Base-by-base conservation (phyloP, 2,888 invertebrate genomes). In the Anorthoa munda region DNA sequence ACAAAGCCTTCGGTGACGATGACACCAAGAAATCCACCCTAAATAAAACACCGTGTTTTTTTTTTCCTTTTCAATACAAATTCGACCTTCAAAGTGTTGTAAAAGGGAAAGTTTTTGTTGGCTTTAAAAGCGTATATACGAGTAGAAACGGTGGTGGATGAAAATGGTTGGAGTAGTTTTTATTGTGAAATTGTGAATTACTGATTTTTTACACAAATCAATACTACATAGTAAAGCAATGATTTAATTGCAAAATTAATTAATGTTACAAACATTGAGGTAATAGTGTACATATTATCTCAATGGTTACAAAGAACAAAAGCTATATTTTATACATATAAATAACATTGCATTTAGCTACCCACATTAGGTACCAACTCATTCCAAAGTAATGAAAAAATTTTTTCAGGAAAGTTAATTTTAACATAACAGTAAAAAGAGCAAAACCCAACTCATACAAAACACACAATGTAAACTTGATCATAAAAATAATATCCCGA, bases 11-110 rank as follows among this genome's bases (percentile, higher is more conserved):
- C 75, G 79, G 84, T 88, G 79, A 83, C 84, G 88, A 90, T 91
- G 92, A 91, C 88, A 87, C 86, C 85, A 84, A 89, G 83, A 85
- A 90, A 90, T 88, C 87, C 88, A 89, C 91, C 91, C 91, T 86
- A 87, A 85, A 88, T 86, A 89, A 88, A 89, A 88, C 80, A 87
- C 82, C 79, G 63, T 75, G 64, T 77, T 69, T 69, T 66, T 69
- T 66, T 64, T 55, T 72, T 75, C 60, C 18, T 66, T 77, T 82
- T 73, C 60, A 76, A 68, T 66, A 80, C 58, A 67, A 84, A 70
- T 69, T 77, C 77, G 63, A 75, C 81, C 77, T 86, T 80, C 77
- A 78, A 56, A 78, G 17, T 55, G 45, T 5, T 64, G 48, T 0
- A 45, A 65, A 31, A 66, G 72, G 46, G 61, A 72, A 66, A 31